These are phyloP conservation scores for Xiphophorus couchianus DNA, from an alignment of 2,113 vertebrate genomes.

Conservation along the genomic window DNA sequence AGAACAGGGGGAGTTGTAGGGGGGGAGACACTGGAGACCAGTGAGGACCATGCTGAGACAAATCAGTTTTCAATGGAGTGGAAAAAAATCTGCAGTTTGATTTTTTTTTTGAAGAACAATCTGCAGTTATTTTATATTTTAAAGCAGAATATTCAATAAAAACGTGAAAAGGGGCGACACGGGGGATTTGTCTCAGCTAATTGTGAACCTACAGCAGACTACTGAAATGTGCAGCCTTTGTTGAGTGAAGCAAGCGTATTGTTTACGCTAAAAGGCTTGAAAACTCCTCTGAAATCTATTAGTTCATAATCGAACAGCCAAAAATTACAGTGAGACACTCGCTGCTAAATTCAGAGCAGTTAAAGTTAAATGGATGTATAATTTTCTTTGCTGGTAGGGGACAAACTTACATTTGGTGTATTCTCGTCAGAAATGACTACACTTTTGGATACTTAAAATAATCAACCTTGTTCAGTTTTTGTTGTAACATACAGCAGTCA, in stretches of 20 bases:
- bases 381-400: neutral
- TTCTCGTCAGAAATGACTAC: neutral
- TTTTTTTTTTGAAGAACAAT: neutral
- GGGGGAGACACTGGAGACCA: slow-evolving; percentile 6
- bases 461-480: neutral
- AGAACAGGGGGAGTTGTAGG: neutral
- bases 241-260: neutral
- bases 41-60: neutral
- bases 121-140: neutral
- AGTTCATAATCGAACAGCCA: neutral
- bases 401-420: neutral
- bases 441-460: neutral
- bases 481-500: neutral
- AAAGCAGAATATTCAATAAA: neutral
- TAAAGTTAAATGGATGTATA: neutral
- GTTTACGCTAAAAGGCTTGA: neutral
- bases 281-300: neutral
- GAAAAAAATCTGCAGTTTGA: slow-evolving; percentile 7
- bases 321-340: neutral
- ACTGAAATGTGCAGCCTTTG: too few relatives aligned
- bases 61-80: slow-evolving; percentile 16
- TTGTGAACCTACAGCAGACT: neutral
- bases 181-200: neutral
- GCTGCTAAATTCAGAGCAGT: neutral
- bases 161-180: neutral